These are phyloP conservation scores for Hemicentrotus pulcherrimus DNA, from an alignment of 35 echinoderm and acorn worm species.

Conservation along the genomic window DNA sequence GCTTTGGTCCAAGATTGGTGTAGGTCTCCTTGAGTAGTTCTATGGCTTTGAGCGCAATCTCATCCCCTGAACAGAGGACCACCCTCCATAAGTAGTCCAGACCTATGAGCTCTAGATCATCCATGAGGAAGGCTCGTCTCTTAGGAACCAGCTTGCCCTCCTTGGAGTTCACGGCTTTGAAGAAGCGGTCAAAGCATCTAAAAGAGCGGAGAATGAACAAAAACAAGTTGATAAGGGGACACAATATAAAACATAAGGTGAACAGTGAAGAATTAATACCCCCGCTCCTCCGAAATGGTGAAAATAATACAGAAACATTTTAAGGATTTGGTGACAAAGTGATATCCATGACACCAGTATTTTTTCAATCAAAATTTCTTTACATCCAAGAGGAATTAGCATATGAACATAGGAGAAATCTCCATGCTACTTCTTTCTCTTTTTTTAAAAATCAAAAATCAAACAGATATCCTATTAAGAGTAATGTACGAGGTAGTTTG, in stretches of 20 bases:
- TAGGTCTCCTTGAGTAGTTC: slow-evolving; percentile 97
- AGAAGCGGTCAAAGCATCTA: slow-evolving; percentile 98
- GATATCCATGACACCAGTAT: no score
- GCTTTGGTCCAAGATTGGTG: slow-evolving; percentile 92
- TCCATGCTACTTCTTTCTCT: no score
- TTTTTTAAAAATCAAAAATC: no score
- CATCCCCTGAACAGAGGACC: slow-evolving; percentile 83
- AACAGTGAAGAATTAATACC: no score
- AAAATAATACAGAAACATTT: no score
- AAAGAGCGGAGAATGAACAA: not conserved
- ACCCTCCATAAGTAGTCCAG: slow-evolving; percentile 96
- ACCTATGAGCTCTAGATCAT: slow-evolving; percentile 97
- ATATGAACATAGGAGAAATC: no score
- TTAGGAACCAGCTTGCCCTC: slow-evolving; percentile 95
- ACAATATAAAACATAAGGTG: no score
- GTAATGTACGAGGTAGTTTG: not conserved
- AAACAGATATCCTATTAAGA: no score
- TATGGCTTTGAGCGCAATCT: slow-evolving; percentile 89
- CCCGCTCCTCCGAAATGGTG: no score
- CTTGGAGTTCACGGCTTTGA: slow-evolving; percentile 97
- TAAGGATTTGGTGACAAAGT: no score
- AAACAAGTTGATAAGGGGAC: not conserved
- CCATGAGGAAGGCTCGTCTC: slow-evolving; percentile 90
- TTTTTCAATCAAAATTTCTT: no score
- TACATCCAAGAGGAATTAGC: no score